Evolutionary conservation across 2,113 vertebrate genomes (phyloP).

Genomic region (Pantherophis guttatus): DNA sequence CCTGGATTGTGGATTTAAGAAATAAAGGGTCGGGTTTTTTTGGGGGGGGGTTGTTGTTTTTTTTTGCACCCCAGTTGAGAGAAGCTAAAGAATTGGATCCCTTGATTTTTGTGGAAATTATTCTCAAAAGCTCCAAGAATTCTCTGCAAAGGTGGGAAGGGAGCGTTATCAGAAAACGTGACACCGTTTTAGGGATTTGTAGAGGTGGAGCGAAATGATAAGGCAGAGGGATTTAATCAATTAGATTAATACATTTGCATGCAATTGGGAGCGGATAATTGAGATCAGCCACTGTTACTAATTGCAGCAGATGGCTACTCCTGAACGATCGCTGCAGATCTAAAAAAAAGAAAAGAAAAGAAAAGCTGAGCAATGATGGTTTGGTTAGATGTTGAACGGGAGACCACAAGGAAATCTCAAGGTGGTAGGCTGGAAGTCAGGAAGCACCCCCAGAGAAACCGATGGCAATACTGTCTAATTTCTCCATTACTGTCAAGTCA

Average conservation of each 20-base stretch:
- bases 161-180: background rate
- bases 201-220: background rate
- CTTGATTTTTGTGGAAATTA: background rate
- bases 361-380: background rate
- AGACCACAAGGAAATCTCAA: background rate
- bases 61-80: background rate
- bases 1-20: background rate
- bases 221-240: background rate
- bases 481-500: background rate
- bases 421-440: background rate
- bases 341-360: background rate
- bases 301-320: background rate
- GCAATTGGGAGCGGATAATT: background rate
- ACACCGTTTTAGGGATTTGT: background rate
- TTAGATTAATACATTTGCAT: background rate
- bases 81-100: background rate
- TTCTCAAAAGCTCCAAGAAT: background rate
- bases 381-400: background rate
- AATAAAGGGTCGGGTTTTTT: background rate
- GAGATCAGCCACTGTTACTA: background rate
- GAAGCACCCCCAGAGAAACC: background rate
- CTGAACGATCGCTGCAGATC: background rate
- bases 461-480: background rate
- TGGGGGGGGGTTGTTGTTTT: no score
- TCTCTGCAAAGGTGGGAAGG: background rate